Evolutionary conservation across 2,113 vertebrate species (phyloP).

Genomic region (Gracilinanus agilis): DNA sequence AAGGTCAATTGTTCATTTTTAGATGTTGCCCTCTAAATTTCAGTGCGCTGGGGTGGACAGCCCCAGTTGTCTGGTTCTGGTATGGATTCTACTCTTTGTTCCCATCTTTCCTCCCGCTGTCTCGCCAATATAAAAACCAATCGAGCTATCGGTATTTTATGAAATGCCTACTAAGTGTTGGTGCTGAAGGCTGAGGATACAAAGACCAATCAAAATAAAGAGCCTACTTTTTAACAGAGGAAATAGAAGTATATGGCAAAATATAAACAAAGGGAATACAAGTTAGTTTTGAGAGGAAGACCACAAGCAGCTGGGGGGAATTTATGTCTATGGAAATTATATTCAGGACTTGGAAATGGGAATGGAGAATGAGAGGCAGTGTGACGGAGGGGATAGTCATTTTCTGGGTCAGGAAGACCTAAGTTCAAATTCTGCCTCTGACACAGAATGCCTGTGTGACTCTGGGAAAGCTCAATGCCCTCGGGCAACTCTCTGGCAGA

Average conservation of each 20-base stretch:
- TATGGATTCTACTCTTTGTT: background rate
- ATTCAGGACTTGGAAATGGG: background rate
- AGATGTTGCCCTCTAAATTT: background rate
- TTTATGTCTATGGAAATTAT: background rate
- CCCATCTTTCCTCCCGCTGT: background rate
- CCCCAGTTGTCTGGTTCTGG: background rate
- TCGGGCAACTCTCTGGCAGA: background rate
- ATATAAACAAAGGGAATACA: background rate
- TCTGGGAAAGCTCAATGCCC: background rate
- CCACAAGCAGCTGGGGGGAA: too few species aligned
- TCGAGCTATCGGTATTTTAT: background rate
- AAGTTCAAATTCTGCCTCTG: too few species aligned
- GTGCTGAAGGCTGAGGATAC: background rate
- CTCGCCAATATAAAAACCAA: background rate
- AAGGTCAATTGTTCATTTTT: background rate
- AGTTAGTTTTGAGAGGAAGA: background rate
- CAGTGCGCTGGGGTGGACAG: too few species aligned
- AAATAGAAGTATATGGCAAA: background rate
- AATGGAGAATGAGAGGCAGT: background rate
- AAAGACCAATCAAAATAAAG: background rate
- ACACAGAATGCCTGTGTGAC: too few species aligned
- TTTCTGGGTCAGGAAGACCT: too few species aligned
- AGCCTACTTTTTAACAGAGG: background rate
- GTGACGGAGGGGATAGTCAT: too few species aligned
- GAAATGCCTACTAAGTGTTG: background rate